Base-by-base conservation (phyloP, 1,140 invertebrate genomes). In the Drosophila orosa region DNA sequence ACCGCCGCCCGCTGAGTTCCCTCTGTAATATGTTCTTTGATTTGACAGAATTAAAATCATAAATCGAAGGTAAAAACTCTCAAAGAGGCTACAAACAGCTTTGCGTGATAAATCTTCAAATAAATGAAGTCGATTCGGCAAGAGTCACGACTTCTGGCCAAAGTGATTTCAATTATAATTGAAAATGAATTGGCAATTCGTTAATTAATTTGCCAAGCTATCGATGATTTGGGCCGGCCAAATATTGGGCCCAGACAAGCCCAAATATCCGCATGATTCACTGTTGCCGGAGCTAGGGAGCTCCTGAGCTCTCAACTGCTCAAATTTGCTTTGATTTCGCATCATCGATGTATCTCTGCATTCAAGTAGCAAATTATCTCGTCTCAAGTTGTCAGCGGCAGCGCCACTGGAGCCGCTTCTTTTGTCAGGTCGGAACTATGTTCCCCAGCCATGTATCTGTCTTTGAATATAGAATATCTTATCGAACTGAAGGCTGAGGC, bases 301-400 rank as follows among this genome's bases (percentile, higher is more conserved):
- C 24, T 13, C 25, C n/a, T 17, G 35, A 56, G 35, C 65, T 61
- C 58, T 39, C 61, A 74, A 62, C 56, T 42, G 54, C 62, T 74
- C 65, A 62, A 60, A 58, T 65, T 72, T 65, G 40, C 54, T 71
- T 69, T 62, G 52, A 71, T 58, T 65, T 44, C 42, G 44, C 62
- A 82, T 76, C 62, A 68, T 61, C 69, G 71, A 78, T 55, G 42
- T 60, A 65, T 68, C 78, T 85, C 48, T 40, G 65, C 52, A 65
- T 66, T 89, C 68, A 83, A 87, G 84, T 84, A 84, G 84, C 84
- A 87, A 87, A 87, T 89, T 89, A 87, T 89, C 73, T 84, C 82
- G 84, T 87, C 84, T 87, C 84, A 78, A 87, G 84, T 80, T 87
- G 84, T 89, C 84, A 89, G 80, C 50, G 58, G 48, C 75, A 74